phyloP scores from a whole-genome alignment of 2,888 invertebrate species.

The Thereva nobilitata region DNA sequence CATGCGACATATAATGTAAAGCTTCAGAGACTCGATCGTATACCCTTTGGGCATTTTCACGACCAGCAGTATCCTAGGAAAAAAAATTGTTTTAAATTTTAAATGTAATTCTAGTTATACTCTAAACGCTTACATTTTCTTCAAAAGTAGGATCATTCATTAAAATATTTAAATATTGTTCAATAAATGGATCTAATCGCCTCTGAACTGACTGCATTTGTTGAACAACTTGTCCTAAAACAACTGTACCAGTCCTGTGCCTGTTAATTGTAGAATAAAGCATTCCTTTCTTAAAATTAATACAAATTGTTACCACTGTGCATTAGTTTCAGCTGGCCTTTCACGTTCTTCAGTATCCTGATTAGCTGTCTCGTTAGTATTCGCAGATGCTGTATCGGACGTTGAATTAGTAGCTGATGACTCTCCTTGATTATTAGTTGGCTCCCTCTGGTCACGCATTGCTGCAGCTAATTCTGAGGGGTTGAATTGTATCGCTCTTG shows the following conservation, averaged over 20 bases:
- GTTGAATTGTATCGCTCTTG: background rate
- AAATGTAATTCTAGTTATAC: background rate
- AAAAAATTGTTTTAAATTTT: conserved; percentile 1
- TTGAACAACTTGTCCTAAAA: conserved; percentile 54
- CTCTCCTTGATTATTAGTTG: conserved; percentile 49
- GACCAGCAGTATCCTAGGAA: conserved; percentile 56
- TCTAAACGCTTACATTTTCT: conserved; percentile 50
- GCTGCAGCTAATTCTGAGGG: background rate
- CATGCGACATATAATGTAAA: conserved; percentile 84
- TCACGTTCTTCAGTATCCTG: conserved; percentile 18
- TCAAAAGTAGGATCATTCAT: conserved; percentile 64
- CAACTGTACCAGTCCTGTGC: conserved; percentile 49
- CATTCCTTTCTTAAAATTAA: background rate
- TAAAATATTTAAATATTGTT: conserved; percentile 66
- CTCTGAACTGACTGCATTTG: conserved; percentile 54
- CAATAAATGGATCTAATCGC: conserved; percentile 69
- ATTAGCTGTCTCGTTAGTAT: background rate
- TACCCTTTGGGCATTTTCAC: conserved; percentile 66
- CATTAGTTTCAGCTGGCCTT: background rate
- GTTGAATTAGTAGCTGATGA: conserved; percentile 46
- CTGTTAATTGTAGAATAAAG: conserved; percentile 50
- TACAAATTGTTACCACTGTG: too few relatives aligned
- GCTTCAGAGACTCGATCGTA: conserved; percentile 78
- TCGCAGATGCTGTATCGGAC: conserved; percentile 22
- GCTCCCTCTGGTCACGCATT: background rate